These are phyloP conservation scores for Eugnorisma glareosa DNA, from an alignment of 2,888 invertebrate genomes.

Conservation along the genomic window DNA sequence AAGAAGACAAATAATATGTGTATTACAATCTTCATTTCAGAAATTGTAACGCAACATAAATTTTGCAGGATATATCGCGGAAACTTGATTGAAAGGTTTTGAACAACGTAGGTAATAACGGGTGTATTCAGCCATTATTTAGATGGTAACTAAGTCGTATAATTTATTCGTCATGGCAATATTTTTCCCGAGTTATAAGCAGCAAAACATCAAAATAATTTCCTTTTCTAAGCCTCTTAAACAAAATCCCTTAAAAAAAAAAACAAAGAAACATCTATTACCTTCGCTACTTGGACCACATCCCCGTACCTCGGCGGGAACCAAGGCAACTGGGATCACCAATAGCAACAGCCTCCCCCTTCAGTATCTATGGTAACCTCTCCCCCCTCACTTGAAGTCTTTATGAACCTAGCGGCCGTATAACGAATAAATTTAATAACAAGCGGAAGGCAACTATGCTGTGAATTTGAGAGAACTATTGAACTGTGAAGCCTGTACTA, in stretches of 20 bases:
- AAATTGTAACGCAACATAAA: neutral
- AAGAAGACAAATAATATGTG: neutral
- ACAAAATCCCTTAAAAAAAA: slow-evolving; percentile 26
- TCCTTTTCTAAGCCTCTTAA: slow-evolving; percentile 31
- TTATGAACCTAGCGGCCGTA: slow-evolving; percentile 81
- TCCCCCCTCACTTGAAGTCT: slow-evolving; percentile 78
- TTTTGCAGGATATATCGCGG: neutral
- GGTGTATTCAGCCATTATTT: neutral
- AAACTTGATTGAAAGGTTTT: neutral
- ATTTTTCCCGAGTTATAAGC: neutral
- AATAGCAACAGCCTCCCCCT: slow-evolving; percentile 81
- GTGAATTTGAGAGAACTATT: slow-evolving; percentile 74
- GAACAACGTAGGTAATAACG: neutral
- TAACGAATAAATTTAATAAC: slow-evolving; percentile 70
- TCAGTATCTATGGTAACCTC: slow-evolving; percentile 81
- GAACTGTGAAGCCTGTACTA: slow-evolving; percentile 65
- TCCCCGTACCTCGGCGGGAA: slow-evolving; percentile 71
- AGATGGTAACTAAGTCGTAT: too few species aligned
- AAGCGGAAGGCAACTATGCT: slow-evolving; percentile 73
- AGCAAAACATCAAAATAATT: slow-evolving; percentile 18
- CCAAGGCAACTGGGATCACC: slow-evolving; percentile 84
- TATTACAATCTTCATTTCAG: neutral
- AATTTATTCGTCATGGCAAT: neutral
- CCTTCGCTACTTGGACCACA: slow-evolving; percentile 65
- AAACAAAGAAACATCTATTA: slow-evolving; percentile 10